A percentile compares a stretch with the other conserved stretches of the same genome.
Conservation (phyloP, 2,797 vertebrate species). For the Thaleichthys pacificus region DNA sequence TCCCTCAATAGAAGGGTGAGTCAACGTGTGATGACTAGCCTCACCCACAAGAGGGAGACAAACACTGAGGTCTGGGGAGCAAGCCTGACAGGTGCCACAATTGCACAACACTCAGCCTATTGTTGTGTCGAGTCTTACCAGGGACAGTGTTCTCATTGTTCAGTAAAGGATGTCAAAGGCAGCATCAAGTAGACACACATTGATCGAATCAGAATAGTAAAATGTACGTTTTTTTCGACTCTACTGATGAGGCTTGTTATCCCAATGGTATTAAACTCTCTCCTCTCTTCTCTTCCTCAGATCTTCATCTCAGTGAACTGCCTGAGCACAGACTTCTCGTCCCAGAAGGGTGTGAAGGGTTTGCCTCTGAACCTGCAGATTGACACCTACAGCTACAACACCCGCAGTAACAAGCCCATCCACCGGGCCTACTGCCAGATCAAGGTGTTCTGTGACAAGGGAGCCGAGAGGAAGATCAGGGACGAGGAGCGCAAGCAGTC, state of each 20-base stretch:
- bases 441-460: conserved; percentile 99
- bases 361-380: conserved; percentile 96
- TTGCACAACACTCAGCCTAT: background rate
- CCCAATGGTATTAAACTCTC: background rate
- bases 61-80: conserved; percentile 4
- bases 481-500: conserved; percentile 98
- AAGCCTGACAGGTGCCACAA: background rate
- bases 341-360: conserved; percentile 98
- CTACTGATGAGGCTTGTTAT: no score
- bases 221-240: no score
- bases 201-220: no score
- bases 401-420: conserved; percentile 97
- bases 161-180: no score
- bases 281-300: conserved; percentile 58
- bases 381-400: conserved; percentile 98
- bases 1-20: background rate
- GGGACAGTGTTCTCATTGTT: no score
- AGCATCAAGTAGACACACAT: no score
- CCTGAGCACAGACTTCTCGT: conserved; percentile 97
- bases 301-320: conserved; percentile 99
- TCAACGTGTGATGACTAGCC: conserved; percentile 30
- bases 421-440: conserved; percentile 97
- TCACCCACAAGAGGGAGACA: conserved; percentile 60
- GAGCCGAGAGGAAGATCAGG: conserved; percentile 96
- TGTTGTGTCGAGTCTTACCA: no score